phyloP scores from a whole-genome alignment of 1,140 invertebrate species.

The Drosophila nannoptera region DNA sequence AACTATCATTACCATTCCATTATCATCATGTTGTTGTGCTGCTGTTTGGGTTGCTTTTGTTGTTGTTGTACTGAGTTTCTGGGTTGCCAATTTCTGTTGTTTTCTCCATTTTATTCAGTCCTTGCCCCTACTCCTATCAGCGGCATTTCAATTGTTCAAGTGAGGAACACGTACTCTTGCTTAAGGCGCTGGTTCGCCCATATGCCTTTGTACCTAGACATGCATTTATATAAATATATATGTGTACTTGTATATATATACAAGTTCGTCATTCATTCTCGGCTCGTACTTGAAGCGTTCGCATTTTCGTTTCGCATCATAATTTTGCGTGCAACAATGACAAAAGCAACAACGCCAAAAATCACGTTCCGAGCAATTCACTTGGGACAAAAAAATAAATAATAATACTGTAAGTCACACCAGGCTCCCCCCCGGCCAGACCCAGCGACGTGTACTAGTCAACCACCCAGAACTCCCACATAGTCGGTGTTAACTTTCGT shows the following conservation, averaged over 20 bases:
- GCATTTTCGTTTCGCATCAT: constrained; percentile 75
- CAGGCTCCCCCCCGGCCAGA: constrained; percentile 29
- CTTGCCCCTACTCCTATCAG: neutral
- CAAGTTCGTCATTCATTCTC: constrained; percentile 57
- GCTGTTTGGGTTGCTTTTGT: constrained; percentile 30
- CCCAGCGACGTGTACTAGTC: constrained; percentile 5
- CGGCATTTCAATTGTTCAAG: neutral
- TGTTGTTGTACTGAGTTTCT: constrained; percentile 24
- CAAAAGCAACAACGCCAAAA: constrained; percentile 60
- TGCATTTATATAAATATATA: neutral
- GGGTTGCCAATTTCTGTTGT: constrained; percentile 57
- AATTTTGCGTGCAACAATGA: constrained; percentile 56
- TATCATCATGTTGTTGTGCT: constrained; percentile 43
- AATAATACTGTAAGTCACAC: constrained; percentile 35
- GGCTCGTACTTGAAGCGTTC: constrained; percentile 56
- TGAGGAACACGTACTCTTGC: constrained; percentile 12
- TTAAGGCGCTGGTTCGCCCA: constrained; percentile 1
- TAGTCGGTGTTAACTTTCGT: constrained; percentile 24
- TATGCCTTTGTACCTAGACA: neutral
- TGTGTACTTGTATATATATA: neutral
- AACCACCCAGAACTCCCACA: constrained; percentile 59
- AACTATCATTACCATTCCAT: constrained; percentile 57
- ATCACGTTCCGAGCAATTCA: constrained; percentile 59
- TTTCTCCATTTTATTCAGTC: constrained; percentile 24
- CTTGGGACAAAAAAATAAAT: constrained; percentile 19